These are phyloP conservation scores for Phrynocephalus vlangalii DNA, from an alignment of 2,797 vertebrate species.

Conservation along the genomic window DNA sequence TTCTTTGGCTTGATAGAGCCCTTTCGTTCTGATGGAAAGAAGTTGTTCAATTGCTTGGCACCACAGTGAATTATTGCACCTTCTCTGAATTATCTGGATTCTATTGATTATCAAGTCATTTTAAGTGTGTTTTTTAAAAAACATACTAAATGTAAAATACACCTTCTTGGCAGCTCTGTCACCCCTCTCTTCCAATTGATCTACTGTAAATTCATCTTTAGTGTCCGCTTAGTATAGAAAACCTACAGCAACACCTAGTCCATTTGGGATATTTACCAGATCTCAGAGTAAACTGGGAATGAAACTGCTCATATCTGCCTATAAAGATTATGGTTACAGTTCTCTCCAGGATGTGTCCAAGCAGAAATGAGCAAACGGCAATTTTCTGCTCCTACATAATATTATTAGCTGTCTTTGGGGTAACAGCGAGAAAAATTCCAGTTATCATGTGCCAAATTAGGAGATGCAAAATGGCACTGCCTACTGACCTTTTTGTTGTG, in stretches of 20 bases:
- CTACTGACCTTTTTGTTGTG: slow-evolving; percentile 24
- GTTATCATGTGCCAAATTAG: slow-evolving; percentile 40
- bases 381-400: not conserved
- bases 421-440: slow-evolving; percentile 19
- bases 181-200: not conserved
- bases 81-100: not conserved
- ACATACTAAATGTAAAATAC: not conserved
- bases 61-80: not conserved
- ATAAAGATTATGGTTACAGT: slow-evolving; percentile 24
- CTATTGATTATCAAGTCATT: not conserved
- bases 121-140: not conserved
- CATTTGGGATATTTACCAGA: slow-evolving; percentile 26
- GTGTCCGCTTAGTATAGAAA: slow-evolving; percentile 6
- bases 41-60: not conserved
- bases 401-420: not conserved
- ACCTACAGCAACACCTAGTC: slow-evolving; percentile 11
- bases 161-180: not conserved
- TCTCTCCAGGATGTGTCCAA: slow-evolving; percentile 31
- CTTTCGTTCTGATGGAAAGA: not conserved
- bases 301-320: slow-evolving; percentile 26
- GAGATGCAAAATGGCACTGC: not conserved
- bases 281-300: slow-evolving; percentile 21
- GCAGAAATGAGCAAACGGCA: not conserved
- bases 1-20: fast-evolving
- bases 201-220: not conserved